phyloP scores from a whole-genome alignment of 1,140 invertebrate genomes.

The Camponotus pennsylvanicus region DNA sequence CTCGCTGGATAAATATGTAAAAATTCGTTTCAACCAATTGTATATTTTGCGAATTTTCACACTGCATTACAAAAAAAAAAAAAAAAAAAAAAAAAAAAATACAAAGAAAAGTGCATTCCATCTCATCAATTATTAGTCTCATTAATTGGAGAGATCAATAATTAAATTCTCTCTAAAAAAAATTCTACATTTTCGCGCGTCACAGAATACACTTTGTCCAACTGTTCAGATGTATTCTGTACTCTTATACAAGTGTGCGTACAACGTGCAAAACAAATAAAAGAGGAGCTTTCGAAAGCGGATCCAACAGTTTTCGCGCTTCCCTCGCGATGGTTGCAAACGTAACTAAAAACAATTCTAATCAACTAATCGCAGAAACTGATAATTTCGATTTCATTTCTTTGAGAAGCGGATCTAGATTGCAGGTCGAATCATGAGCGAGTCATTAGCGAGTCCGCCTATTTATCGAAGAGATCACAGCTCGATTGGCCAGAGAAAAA shows the following conservation, averaged over 20 bases:
- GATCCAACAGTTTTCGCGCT: not conserved
- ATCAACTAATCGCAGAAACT: not conserved
- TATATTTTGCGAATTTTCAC: not conserved
- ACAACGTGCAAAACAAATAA: slow-evolving; percentile 4
- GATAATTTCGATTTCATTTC: slow-evolving; percentile 16
- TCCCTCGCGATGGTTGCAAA: not conserved
- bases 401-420: not conserved
- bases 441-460: slow-evolving; percentile 48
- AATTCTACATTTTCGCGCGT: not conserved
- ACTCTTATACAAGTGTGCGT: not conserved
- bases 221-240: slow-evolving; percentile 7
- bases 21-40: not conserved
- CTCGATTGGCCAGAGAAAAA: slow-evolving; percentile 50
- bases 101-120: slow-evolving; percentile 7
- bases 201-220: slow-evolving; percentile 25
- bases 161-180: slow-evolving; percentile 7
- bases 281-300: not conserved
- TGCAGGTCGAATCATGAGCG: not conserved
- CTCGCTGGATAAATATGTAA: not conserved
- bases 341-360: slow-evolving; percentile 21
- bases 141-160: not conserved
- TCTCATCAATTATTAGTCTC: not conserved
- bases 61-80: not conserved
- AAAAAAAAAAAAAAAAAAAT: not conserved
- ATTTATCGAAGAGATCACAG: slow-evolving; percentile 42